phyloP scores from a whole-genome alignment of 2,113 vertebrate genomes.

The Myocastor coypus region DNA sequence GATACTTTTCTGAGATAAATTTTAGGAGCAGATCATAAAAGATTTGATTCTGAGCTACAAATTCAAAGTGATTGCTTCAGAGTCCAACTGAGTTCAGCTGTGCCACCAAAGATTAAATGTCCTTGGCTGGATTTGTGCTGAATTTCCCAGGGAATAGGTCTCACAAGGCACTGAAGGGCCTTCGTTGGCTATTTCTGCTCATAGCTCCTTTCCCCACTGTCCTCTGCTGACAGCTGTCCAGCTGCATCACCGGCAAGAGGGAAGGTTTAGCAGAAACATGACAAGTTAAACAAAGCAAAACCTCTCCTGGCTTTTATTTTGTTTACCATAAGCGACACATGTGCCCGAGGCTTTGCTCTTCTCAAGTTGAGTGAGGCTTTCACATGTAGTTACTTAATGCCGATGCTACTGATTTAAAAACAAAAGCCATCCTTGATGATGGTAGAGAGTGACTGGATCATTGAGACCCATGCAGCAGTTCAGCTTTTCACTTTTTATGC shows the following conservation, averaged over 20 bases:
- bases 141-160: constrained; percentile 61
- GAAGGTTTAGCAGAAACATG: constrained; percentile 61
- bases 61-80: constrained; percentile 45
- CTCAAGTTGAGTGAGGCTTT: constrained; percentile 15
- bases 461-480: background rate
- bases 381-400: constrained; percentile 39
- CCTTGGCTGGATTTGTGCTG: constrained; percentile 24
- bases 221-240: constrained; percentile 71
- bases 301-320: background rate
- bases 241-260: constrained; percentile 57
- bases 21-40: constrained; percentile 31
- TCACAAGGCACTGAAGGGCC: background rate
- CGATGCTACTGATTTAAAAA: background rate
- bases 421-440: background rate
- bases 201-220: constrained; percentile 24
- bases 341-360: background rate
- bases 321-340: background rate
- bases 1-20: background rate
- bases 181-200: constrained; percentile 64
- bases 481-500: background rate
- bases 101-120: constrained; percentile 47
- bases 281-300: background rate
- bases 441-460: background rate
- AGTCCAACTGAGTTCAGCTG: constrained; percentile 52
- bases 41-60: background rate